phyloP scores from a whole-genome alignment of 2,797 vertebrate species.

The Labeo calbasu region DNA sequence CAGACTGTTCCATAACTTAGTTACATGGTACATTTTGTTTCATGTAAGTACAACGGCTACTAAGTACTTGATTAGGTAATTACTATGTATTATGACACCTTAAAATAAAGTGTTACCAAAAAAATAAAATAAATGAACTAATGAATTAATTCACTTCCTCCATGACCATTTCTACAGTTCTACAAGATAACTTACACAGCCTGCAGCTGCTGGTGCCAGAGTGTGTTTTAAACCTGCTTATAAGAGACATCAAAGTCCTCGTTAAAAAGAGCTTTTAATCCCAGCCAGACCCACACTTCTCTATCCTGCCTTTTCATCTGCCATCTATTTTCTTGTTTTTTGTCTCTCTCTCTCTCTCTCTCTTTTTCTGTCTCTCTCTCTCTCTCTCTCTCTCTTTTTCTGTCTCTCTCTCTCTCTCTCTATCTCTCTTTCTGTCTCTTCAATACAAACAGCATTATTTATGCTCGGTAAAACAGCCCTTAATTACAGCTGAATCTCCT shows the following conservation, averaged over 20 bases:
- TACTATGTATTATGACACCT: too few relatives aligned
- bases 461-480: conserved; percentile 98
- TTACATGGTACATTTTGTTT: too few relatives aligned
- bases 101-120: not conserved
- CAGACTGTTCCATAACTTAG: too few relatives aligned
- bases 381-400: conserved; percentile 40
- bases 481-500: conserved; percentile 97
- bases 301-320: conserved; percentile 51
- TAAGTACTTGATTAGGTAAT: too few relatives aligned
- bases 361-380: conserved; percentile 47
- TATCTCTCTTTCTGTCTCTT: conserved; percentile 64
- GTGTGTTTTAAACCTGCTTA: conserved; percentile 27
- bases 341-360: conserved; percentile 48
- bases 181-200: not conserved
- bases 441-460: conserved; percentile 99
- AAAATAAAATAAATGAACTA: not conserved
- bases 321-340: conserved; percentile 13
- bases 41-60: too few relatives aligned
- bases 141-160: not conserved
- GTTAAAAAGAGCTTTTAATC: conserved; percentile 29
- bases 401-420: conserved; percentile 38
- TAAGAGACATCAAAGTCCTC: conserved; percentile 22
- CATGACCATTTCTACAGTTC: not conserved
- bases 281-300: conserved; percentile 33
- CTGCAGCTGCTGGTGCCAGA: conserved; percentile 19